Conservation (phyloP, 2,797 vertebrate species). For the Lepilemur septentrionalis region DNA sequence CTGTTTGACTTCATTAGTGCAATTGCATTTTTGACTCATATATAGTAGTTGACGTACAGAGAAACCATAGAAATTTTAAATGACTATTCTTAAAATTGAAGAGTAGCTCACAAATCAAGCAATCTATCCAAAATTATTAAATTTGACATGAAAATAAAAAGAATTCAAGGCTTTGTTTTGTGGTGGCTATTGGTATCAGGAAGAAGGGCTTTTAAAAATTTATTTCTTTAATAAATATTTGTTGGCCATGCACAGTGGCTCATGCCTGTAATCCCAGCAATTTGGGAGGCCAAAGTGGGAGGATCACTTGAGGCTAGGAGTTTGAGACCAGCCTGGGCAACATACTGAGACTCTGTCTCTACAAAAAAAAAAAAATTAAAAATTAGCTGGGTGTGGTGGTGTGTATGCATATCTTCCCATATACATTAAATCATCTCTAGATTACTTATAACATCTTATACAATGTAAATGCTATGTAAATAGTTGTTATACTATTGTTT, state of each 20-base stretch:
- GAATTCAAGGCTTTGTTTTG: neutral
- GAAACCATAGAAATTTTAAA: conserved; percentile 37
- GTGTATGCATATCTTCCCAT: neutral
- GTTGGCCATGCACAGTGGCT: neutral
- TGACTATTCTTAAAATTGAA: conserved; percentile 36
- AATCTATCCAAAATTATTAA: neutral
- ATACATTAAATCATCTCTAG: neutral
- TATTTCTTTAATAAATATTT: conserved; percentile 34
- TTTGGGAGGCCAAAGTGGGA: neutral
- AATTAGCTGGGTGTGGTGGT: neutral
- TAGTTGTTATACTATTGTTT: neutral
- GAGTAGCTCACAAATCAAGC: neutral
- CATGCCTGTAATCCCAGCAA: no score
- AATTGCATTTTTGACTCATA: conserved; percentile 12
- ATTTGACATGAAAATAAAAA: conserved; percentile 37
- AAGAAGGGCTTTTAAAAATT: neutral
- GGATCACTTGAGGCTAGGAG: neutral
- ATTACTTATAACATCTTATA: neutral
- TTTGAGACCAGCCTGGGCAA: neutral
- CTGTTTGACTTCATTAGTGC: conserved; percentile 13
- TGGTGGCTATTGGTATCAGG: neutral
- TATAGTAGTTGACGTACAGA: neutral
- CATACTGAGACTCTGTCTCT: neutral
- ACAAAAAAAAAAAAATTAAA: neutral
- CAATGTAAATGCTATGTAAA: neutral